phyloP scores from a whole-genome alignment of 2,113 vertebrate genomes.

The Anguilla japonica region DNA sequence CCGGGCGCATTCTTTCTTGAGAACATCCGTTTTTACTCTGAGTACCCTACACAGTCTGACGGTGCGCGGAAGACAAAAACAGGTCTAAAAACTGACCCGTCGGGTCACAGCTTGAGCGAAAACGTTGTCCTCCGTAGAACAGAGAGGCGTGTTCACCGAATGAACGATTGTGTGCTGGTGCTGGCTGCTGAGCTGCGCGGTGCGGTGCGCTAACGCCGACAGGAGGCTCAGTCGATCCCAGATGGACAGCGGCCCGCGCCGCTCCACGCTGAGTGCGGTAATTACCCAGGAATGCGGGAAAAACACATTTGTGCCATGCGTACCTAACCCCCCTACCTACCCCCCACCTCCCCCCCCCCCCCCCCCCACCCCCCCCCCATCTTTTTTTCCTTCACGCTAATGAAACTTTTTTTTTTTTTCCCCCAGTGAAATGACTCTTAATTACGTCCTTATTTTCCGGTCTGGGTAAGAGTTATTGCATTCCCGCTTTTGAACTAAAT shows the following conservation, averaged over 20 bases:
- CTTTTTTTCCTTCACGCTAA: background rate
- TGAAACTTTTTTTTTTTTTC: background rate
- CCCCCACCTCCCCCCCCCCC: background rate
- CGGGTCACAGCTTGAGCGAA: background rate
- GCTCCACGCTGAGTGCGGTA: background rate
- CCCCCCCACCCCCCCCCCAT: background rate
- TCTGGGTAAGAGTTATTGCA: conserved; percentile 33
- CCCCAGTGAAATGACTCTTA: conserved; percentile 29
- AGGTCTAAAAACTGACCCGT: background rate
- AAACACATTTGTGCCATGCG: conserved; percentile 9
- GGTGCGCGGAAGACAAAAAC: background rate
- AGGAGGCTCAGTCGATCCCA: background rate
- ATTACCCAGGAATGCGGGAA: conserved; percentile 21
- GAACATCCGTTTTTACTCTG: background rate
- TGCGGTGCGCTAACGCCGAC: background rate
- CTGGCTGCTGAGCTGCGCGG: background rate
- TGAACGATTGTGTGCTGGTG: background rate
- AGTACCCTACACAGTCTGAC: background rate
- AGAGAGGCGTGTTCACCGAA: no score
- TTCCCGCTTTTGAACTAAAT: conserved; percentile 1
- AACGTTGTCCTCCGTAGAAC: background rate
- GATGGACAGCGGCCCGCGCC: background rate
- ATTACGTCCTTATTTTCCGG: conserved; percentile 33
- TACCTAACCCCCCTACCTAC: background rate
- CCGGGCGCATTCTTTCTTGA: background rate